phyloP scores from a whole-genome alignment of 2,797 vertebrate species.

The Sebastes flavidus region DNA sequence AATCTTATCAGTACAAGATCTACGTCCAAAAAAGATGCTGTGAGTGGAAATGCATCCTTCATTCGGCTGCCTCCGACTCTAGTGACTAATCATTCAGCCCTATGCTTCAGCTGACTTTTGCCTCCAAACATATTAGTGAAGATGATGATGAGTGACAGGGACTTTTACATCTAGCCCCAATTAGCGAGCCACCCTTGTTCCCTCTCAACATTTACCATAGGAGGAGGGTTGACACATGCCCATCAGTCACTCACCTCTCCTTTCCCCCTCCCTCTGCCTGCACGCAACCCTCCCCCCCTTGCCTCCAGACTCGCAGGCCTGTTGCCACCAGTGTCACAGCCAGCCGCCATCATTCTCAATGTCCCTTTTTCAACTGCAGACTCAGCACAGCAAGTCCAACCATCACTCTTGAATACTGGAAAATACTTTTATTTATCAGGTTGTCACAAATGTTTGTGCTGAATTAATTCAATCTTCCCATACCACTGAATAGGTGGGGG shows the following conservation, averaged over 20 bases:
- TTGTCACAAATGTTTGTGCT: not conserved
- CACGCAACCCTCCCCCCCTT: slow-evolving; percentile 12
- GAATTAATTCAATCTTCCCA: not conserved
- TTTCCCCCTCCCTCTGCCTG: slow-evolving; percentile 9
- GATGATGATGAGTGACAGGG: slow-evolving; percentile 76
- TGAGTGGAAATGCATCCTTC: slow-evolving; percentile 24
- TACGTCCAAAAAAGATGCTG: not conserved
- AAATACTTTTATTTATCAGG: not conserved
- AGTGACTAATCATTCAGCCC: slow-evolving; percentile 53
- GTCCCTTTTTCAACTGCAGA: not conserved
- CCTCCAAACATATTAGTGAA: slow-evolving; percentile 73
- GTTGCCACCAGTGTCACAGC: slow-evolving; percentile 67
- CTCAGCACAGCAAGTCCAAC: not conserved
- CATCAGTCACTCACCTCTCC: slow-evolving; percentile 65
- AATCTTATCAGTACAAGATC: not conserved
- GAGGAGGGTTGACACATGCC: slow-evolving; percentile 69
- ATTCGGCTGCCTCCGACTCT: slow-evolving; percentile 11
- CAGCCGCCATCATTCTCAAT: slow-evolving; percentile 50
- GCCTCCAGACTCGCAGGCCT: slow-evolving; percentile 48
- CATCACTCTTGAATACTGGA: not conserved
- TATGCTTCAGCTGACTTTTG: slow-evolving; percentile 63
- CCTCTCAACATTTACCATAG: slow-evolving; percentile 43
- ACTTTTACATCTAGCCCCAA: slow-evolving; percentile 76
- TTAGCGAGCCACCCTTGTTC: slow-evolving; percentile 66
- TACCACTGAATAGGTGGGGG: not conserved